phyloP scores from a whole-genome alignment of 2,888 invertebrate genomes.

The Pseudococcus longispinus region DNA sequence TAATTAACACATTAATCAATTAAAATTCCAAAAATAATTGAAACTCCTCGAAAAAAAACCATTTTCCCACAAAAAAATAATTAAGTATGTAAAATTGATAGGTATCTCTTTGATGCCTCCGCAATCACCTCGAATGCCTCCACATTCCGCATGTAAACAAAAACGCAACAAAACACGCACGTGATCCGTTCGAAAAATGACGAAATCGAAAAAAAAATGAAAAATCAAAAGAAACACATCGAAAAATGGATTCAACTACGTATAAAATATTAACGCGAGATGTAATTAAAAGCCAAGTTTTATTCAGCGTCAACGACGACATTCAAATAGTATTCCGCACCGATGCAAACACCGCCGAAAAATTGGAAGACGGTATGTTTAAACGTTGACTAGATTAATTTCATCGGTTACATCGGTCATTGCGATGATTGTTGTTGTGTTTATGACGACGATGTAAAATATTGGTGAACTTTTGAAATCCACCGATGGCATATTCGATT shows the following conservation, averaged over 20 bases:
- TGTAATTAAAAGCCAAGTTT: slow-evolving; percentile 27
- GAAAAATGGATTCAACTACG: slow-evolving; percentile 27
- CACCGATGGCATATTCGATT: neutral
- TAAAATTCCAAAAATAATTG: neutral
- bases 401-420: slow-evolving; percentile 46
- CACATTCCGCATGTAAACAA: neutral
- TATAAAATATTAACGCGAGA: neutral
- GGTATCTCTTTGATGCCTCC: neutral
- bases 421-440: neutral
- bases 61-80: neutral
- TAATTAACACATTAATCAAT: neutral
- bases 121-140: neutral
- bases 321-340: slow-evolving; percentile 58
- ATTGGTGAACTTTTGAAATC: neutral
- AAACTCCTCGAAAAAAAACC: neutral
- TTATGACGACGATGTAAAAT: neutral
- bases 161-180: neutral
- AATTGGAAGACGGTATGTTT: slow-evolving; percentile 57
- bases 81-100: neutral
- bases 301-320: slow-evolving; percentile 42
- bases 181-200: neutral
- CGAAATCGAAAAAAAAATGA: neutral
- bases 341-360: slow-evolving; percentile 57
- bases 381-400: slow-evolving; percentile 49
- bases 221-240: neutral